Evolutionary conservation across 2,113 vertebrate species (phyloP).

Genomic region (Boulengeromyrus knoepffleri): DNA sequence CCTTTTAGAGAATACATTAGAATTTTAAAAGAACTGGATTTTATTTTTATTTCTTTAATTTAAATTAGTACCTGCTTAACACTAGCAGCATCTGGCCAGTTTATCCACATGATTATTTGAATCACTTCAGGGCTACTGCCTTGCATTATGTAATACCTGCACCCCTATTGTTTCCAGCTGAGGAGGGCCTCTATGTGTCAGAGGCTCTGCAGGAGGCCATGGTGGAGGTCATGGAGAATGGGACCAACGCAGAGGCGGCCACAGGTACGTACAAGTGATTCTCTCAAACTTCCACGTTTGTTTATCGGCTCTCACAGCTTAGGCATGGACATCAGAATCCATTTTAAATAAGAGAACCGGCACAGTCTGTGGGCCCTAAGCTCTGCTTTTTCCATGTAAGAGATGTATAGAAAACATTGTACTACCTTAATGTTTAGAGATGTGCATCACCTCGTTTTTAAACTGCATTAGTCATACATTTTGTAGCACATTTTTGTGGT

Average conservation of each 20-base stretch:
- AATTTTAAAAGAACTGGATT: background rate
- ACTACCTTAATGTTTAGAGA: background rate
- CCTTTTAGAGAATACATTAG: background rate
- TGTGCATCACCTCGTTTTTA: background rate
- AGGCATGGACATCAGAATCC: background rate
- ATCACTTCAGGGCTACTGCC: background rate
- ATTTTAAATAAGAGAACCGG: background rate
- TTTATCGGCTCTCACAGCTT: background rate
- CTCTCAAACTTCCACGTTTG: background rate
- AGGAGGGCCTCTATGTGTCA: conserved; percentile 72
- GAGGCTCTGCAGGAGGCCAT: conserved; percentile 76
- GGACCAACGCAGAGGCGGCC: conserved; percentile 69
- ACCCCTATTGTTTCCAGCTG: conserved; percentile 47
- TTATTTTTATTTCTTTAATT: background rate
- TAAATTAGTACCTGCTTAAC: background rate
- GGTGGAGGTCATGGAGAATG: conserved; percentile 77
- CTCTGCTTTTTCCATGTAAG: background rate
- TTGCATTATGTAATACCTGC: background rate
- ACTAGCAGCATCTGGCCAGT: background rate
- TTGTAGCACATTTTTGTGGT: background rate
- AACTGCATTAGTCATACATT: background rate
- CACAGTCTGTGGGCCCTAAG: background rate
- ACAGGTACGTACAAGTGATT: conserved; percentile 61
- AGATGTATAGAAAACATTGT: background rate
- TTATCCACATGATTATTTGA: background rate